Conservation (phyloP, 2,797 vertebrate species). For the Sebastes matsubarae region DNA sequence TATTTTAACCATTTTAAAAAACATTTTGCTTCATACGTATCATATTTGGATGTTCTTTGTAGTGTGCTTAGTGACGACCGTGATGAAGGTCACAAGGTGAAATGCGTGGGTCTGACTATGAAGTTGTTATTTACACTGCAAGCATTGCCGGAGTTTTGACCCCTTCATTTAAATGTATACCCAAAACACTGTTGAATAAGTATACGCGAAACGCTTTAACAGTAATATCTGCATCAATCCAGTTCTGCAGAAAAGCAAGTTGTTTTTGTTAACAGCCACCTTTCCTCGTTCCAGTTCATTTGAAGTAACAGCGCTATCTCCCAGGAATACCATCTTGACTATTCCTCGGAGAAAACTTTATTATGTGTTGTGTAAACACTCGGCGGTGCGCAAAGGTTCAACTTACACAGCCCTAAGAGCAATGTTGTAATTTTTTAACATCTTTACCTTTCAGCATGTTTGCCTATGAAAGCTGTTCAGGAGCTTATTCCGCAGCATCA, state of each 20-base stretch:
- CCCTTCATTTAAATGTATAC: background rate
- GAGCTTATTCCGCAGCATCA: conserved; percentile 36
- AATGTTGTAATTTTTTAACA: conserved; percentile 47
- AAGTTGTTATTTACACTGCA: background rate
- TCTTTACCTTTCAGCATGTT: conserved; percentile 54
- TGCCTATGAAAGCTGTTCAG: conserved; percentile 47
- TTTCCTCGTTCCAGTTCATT: conserved; percentile 8
- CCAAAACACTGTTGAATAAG: background rate
- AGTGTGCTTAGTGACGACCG: background rate
- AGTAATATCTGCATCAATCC: background rate
- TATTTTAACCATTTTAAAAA: background rate
- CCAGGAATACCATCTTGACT: conserved; percentile 13
- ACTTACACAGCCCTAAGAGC: conserved; percentile 27
- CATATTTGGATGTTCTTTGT: background rate
- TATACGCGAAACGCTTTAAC: background rate
- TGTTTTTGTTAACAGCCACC: conserved; percentile 21
- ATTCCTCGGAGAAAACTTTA: conserved; percentile 41
- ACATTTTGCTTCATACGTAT: background rate
- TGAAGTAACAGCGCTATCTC: conserved; percentile 32
- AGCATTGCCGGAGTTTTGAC: background rate
- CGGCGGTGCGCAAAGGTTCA: conserved; percentile 5
- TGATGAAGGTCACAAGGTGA: background rate
- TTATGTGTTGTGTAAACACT: conserved; percentile 25
- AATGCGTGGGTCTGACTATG: background rate
- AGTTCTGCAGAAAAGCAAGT: background rate